Percentiles rank a stretch among this genome's conserved stretches.
Evolutionary conservation across 2,113 vertebrate species (phyloP).

Genomic region (Catagonus wagneri): DNA sequence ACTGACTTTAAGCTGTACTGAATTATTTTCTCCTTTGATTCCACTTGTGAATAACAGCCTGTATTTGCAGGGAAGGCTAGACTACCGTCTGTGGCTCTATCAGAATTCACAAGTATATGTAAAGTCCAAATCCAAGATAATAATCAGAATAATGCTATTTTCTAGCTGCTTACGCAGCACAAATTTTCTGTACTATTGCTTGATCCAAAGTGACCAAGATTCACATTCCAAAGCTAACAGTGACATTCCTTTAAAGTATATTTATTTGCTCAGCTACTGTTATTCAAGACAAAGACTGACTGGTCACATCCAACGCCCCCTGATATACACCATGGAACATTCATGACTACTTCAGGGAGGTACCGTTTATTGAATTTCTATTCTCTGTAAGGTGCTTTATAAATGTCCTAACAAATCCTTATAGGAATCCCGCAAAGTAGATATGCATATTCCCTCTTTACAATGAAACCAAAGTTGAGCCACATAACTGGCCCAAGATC

Average conservation of each 20-base stretch:
- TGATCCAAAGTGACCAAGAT: constrained; percentile 33
- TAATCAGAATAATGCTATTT: background rate
- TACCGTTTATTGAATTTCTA: background rate
- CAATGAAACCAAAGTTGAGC: background rate
- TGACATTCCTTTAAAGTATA: constrained; percentile 27
- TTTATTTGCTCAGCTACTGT: constrained; percentile 10
- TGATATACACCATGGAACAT: background rate
- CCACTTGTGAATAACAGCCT: background rate
- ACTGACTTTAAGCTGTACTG: background rate
- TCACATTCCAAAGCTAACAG: background rate
- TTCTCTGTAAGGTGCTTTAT: constrained; percentile 30
- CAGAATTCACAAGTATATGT: background rate
- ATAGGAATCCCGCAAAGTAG: background rate
- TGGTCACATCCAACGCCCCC: background rate
- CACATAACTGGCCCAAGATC: background rate
- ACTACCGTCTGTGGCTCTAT: background rate
- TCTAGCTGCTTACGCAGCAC: background rate
- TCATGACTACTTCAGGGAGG: background rate
- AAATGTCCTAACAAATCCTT: background rate
- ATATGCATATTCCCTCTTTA: background rate
- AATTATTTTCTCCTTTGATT: constrained; percentile 44
- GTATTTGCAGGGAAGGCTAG: background rate
- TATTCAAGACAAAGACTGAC: background rate
- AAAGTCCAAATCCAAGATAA: constrained; percentile 39
- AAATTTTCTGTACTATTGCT: background rate